phyloP scores from a whole-genome alignment of 1,140 invertebrate genomes.

The Lasioglossum albipes region DNA sequence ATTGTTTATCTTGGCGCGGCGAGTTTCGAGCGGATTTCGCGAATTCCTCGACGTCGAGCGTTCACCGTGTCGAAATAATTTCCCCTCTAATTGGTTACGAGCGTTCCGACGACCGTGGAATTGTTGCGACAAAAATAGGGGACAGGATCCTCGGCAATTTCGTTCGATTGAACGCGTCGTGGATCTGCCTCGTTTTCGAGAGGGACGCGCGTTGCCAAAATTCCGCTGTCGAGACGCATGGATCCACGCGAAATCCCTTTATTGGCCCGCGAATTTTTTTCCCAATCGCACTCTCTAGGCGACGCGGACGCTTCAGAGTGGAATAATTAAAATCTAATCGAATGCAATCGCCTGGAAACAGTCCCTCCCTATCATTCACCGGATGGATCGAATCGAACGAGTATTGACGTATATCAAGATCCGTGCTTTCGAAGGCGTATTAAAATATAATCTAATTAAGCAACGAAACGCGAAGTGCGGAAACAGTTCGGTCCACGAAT shows the following conservation, averaged over 20 bases:
- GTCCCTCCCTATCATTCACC: too few relatives aligned
- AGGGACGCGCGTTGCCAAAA: too few relatives aligned
- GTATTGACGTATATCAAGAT: too few relatives aligned
- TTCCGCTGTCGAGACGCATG: not conserved
- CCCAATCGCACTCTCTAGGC: not conserved
- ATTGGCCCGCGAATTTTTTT: not conserved
- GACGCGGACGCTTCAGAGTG: too few relatives aligned
- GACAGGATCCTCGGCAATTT: not conserved
- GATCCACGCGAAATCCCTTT: not conserved
- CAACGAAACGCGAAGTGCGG: too few relatives aligned
- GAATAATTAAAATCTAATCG: too few relatives aligned
- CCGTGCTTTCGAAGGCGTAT: too few relatives aligned
- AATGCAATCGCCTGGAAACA: too few relatives aligned
- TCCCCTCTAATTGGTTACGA: conserved; percentile 36
- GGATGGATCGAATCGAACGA: too few relatives aligned
- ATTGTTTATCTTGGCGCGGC: not conserved
- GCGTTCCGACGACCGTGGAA: conserved; percentile 9
- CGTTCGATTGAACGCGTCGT: conserved; percentile 21
- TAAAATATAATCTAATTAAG: too few relatives aligned
- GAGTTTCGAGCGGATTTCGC: not conserved
- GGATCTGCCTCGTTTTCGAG: conserved; percentile 17
- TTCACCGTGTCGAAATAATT: conserved; percentile 39
- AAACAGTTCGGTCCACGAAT: too few relatives aligned
- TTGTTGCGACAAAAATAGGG: not conserved
- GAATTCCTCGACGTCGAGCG: not conserved